Evolutionary conservation across 2,888 invertebrate genomes (phyloP), one percentile per base, ranked within the genome.

Genomic region (Creontiades dilutus): DNA sequence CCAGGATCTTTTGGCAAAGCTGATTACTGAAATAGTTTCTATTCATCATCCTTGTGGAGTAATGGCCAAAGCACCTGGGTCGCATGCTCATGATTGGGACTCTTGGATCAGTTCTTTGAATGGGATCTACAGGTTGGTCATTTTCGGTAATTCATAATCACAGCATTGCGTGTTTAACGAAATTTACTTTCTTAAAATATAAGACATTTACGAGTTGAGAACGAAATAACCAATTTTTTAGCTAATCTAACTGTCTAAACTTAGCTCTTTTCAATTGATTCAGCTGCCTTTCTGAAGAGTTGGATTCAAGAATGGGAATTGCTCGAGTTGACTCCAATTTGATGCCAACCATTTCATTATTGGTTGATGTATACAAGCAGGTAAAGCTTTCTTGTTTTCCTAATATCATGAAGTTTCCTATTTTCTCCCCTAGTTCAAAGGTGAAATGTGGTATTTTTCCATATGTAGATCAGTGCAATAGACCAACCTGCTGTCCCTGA

Each of bases 41-140:
- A 92, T 94, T 48, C 95, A 95, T 92, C 94, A 94, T 92, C 95
- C 95, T 0, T 93, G 93, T 88, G 94, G 95, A 28, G 93, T 92
- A 2, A 91, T 90, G 19, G 92, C 93, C 88, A 92, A 92, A 11
- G 90, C 93, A 37, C 92, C 93, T 27, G 92, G 92, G 19, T 93
- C 93, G 0, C 93, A 93, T 91, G 94, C 94, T 7, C 92, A 92
- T 86, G 92, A 93, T 90, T 93, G 93, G 93, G 91, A 92, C 0
- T 92, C 92, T 23, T 95, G 95, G 95, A 93, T 93, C 9, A 23
- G 57, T 0, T 55, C 47, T 13, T 28, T 90, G 19, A 78, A 68
- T 1, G 37, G 27, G 0, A 27, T 89, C 47, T 84, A 82, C 27
- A 46, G 84, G 82, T 82, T 14, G 3, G 52, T 52, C 37, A 4